phyloP scores from a whole-genome alignment of 2,888 invertebrate species.

The Polyommatus iphigenia region DNA sequence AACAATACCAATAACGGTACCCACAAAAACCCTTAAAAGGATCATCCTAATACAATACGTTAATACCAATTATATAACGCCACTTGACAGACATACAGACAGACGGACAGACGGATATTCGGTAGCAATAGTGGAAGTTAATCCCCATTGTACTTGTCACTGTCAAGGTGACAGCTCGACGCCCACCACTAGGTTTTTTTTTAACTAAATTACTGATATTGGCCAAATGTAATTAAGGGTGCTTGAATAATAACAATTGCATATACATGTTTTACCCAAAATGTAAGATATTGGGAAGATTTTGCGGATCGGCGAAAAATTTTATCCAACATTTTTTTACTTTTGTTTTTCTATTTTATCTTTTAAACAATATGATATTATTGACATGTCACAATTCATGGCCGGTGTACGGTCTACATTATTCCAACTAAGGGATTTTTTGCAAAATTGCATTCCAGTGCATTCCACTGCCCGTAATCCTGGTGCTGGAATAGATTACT shows the following conservation, averaged over 20 bases:
- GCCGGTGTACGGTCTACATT: too few relatives aligned
- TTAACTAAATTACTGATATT: neutral
- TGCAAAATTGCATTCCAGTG: too few relatives aligned
- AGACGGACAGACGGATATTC: neutral
- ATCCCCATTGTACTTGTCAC: constrained; percentile 12
- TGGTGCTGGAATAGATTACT: too few relatives aligned
- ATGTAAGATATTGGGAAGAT: too few relatives aligned
- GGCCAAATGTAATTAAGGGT: neutral
- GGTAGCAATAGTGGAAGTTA: constrained; percentile 16
- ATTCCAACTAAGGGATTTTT: too few relatives aligned
- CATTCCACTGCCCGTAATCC: too few relatives aligned
- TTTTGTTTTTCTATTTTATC: too few relatives aligned
- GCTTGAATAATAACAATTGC: neutral
- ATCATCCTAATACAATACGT: constrained; percentile 21
- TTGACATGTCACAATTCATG: too few relatives aligned
- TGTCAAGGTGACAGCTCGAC: constrained; percentile 6
- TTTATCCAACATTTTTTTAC: too few relatives aligned
- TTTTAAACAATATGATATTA: too few relatives aligned
- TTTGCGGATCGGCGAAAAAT: too few relatives aligned
- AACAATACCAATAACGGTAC: constrained; percentile 7
- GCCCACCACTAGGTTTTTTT: neutral
- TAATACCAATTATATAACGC: constrained; percentile 9
- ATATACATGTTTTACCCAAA: too few relatives aligned
- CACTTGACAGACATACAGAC: neutral
- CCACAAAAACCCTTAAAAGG: constrained; percentile 26